Evolutionary conservation across 2,797 vertebrate species (phyloP), one percentile per base, ranked within the genome.

Genomic region (Gymnoscopelus braueri): DNA sequence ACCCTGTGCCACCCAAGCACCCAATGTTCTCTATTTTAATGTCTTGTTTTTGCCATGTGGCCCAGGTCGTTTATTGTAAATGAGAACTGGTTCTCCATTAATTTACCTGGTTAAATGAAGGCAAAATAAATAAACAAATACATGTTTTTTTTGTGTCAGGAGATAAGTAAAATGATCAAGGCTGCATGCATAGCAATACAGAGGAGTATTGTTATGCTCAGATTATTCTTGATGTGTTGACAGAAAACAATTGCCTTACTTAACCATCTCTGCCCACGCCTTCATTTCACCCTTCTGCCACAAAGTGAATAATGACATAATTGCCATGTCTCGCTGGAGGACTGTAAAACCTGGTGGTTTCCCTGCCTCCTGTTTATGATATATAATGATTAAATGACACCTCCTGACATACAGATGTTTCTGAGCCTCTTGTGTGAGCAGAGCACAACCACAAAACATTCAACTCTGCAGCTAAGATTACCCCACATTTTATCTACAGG

Each of bases 401-500:
- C 39, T 56, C 24, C 44, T 7, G 50, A 35, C 49, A 51, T 44
- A 35, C 35, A 71, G 32, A 58, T 63, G 5, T 35, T 35, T 66
- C 13, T 13, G n/a, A 44, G 39, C 39, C 39, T 44, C 39, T 44
- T 44, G 39, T 44, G 39, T 44, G 39, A 44, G 39, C 26, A 44
- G 32, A 32, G 32, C 5, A 5, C 32, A 32, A 4, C 32, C 32
- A 32, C 14, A 57, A 51, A 14, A 65, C 39, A 60, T 59, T 63
- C 65, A 19, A 19, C 32, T 14, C 35, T 12, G n/a, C 19, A 15
- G 59, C 39, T 44, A 10, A 44, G 39, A 44, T 44, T 10, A 44
- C 9, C 7, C 39, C 49, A 15, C 35, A 39, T 60, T 72, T 67
- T 50, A 65, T 71, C 71, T 75, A 65, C 74, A 72, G 15, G 63